A percentile compares a stretch with the other conserved stretches of the same genome.
phyloP scores from a whole-genome alignment of 1,140 invertebrate species.

The Berghia stephanieae region DNA sequence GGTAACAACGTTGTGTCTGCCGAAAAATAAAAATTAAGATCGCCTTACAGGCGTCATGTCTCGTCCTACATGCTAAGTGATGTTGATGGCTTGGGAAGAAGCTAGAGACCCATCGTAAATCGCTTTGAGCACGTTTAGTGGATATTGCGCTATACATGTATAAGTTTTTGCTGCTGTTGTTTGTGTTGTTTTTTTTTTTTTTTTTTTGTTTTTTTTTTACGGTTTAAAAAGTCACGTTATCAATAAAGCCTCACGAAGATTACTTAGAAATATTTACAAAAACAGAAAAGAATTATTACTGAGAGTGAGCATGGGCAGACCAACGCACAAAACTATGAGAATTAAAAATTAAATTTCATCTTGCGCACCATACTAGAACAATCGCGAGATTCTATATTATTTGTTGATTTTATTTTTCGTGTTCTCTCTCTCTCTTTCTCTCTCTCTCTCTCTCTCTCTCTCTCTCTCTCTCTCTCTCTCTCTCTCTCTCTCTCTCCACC shows the following conservation, averaged over 20 bases:
- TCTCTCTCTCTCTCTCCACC: neutral
- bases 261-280: neutral
- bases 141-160: no score
- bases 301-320: conserved; percentile 5
- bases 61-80: no score
- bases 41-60: no score
- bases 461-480: neutral
- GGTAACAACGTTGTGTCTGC: no score
- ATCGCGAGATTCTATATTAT: neutral
- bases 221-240: no score
- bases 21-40: no score
- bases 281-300: neutral
- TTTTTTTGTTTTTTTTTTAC: no score
- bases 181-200: no score
- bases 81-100: no score
- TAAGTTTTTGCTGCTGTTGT: no score
- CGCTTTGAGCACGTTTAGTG: no score
- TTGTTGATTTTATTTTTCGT: neutral
- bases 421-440: neutral
- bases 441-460: conserved; percentile 16
- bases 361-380: conserved; percentile 8
- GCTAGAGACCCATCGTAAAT: no score
- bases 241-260: neutral
- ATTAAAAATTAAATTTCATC: neutral
- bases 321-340: neutral